Percentiles rank a stretch among this genome's conserved stretches.
phyloP scores from a whole-genome alignment of 2,113 vertebrate genomes.

The Saccopteryx leptura region DNA sequence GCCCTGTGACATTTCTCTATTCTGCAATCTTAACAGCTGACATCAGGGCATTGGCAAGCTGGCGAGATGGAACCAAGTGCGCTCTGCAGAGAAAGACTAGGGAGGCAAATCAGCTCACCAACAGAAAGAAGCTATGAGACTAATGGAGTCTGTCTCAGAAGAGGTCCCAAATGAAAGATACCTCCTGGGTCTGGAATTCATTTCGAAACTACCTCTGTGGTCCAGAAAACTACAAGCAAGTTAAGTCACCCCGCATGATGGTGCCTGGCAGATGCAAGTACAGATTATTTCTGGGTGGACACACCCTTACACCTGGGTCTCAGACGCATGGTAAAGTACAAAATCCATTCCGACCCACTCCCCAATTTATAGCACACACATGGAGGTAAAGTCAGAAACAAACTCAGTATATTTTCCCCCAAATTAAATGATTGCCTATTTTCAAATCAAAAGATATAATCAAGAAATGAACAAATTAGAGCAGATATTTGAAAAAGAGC shows the following conservation, averaged over 20 bases:
- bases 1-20: not conserved
- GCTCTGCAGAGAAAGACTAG: not conserved
- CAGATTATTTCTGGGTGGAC: not conserved
- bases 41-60: not conserved
- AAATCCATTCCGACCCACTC: not conserved
- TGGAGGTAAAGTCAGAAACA: not conserved
- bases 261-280: not conserved
- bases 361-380: not conserved
- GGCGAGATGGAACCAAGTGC: accelerated
- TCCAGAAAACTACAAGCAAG: not conserved
- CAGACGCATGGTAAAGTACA: not conserved
- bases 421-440: not conserved
- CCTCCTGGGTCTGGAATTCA: not conserved
- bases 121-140: accelerated
- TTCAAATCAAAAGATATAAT: not conserved
- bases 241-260: not conserved
- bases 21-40: not conserved
- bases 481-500: not conserved
- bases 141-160: not conserved
- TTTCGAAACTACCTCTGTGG: not conserved
- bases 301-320: not conserved
- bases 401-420: not conserved
- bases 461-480: not conserved
- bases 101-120: not conserved
- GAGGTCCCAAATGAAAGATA: accelerated